Percentiles rank a stretch among this genome's conserved stretches.
These are phyloP conservation scores for Alethe diademata DNA, from an alignment of 2,113 vertebrate species.

Conservation along the genomic window DNA sequence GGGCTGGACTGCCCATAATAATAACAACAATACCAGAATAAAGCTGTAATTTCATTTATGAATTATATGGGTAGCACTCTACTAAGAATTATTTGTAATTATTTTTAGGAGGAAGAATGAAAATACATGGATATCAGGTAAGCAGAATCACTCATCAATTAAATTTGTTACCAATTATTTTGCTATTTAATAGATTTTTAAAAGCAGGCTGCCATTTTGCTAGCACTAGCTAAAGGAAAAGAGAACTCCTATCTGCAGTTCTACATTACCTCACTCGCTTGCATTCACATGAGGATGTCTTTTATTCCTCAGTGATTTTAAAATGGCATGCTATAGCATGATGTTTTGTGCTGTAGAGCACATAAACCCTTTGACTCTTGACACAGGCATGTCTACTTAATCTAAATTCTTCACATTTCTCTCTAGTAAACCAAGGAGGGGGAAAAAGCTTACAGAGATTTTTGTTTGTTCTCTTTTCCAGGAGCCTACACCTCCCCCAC, in stretches of 20 bases:
- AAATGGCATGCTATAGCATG: neutral
- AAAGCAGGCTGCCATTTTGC: neutral
- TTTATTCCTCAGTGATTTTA: neutral
- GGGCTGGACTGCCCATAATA: neutral
- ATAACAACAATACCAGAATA: neutral
- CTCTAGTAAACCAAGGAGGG: neutral
- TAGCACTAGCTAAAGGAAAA: neutral
- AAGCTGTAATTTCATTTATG: neutral
- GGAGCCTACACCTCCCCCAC: slow-evolving; percentile 45
- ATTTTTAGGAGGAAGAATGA: slow-evolving; percentile 29
- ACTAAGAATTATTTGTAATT: neutral
- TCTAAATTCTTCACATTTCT: neutral
- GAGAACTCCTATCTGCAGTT: neutral
- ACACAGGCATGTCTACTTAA: neutral
- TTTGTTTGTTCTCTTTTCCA: slow-evolving; percentile 44
- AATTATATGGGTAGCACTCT: neutral
- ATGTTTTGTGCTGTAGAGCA: neutral
- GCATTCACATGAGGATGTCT: neutral
- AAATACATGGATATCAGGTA: neutral
- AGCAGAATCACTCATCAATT: neutral
- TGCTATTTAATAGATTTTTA: neutral
- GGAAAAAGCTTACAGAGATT: neutral
- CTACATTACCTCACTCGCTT: neutral
- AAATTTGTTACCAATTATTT: neutral
- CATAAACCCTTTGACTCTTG: neutral